phyloP scores from a whole-genome alignment of 1,140 invertebrate species.

The Hestina assimilis region DNA sequence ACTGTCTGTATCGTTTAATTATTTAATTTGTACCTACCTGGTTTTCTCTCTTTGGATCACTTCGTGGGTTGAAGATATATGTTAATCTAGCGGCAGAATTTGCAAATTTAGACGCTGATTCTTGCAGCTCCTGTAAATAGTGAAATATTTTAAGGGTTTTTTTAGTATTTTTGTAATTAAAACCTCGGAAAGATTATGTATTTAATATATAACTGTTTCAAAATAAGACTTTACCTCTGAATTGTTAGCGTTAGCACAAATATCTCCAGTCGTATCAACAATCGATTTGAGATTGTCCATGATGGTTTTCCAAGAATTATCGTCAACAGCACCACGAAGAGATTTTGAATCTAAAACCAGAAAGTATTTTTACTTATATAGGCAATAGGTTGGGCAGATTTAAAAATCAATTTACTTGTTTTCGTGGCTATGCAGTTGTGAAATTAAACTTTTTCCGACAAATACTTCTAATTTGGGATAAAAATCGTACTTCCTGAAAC shows the following conservation, averaged over 20 bases:
- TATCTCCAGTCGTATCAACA: slow-evolving; percentile 6
- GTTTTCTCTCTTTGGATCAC: slow-evolving; percentile 29
- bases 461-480: too few relatives aligned
- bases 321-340: slow-evolving; percentile 6
- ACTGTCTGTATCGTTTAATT: too few relatives aligned
- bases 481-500: too few relatives aligned
- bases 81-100: slow-evolving; percentile 23
- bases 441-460: too few relatives aligned
- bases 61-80: slow-evolving; percentile 20
- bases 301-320: slow-evolving; percentile 11
- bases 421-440: too few relatives aligned
- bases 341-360: slow-evolving; percentile 7
- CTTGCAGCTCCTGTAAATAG: slow-evolving; percentile 23
- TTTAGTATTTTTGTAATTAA: too few relatives aligned
- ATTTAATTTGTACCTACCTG: too few relatives aligned
- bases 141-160: too few relatives aligned
- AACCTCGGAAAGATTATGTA: background rate
- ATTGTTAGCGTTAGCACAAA: slow-evolving; percentile 2
- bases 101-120: slow-evolving; percentile 21
- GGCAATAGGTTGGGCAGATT: too few relatives aligned
- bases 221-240: slow-evolving; percentile 2
- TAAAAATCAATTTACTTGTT: too few relatives aligned
- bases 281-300: slow-evolving; percentile 4
- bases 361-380: too few relatives aligned
- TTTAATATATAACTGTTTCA: too few relatives aligned